phyloP scores from a whole-genome alignment of 2,113 vertebrate species.

The Sterrhoptilus dennistouni region DNA sequence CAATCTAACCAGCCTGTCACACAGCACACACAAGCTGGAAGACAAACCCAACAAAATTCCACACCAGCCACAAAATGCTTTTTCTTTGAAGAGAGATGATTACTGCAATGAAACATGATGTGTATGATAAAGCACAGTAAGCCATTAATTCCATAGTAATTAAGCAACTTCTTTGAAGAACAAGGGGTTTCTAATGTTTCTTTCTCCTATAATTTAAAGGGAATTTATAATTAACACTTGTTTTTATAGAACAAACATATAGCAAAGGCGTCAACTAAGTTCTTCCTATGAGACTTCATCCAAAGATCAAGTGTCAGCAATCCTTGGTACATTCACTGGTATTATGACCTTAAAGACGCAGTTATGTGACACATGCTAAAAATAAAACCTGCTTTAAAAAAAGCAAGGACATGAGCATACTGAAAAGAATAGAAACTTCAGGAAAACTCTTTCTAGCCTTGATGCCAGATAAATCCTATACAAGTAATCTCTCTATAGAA shows the following conservation, averaged over 20 bases:
- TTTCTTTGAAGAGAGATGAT: neutral
- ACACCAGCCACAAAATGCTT: neutral
- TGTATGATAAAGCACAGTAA: neutral
- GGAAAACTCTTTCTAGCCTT: neutral
- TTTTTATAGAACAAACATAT: neutral
- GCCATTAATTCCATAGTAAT: neutral
- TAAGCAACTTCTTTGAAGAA: neutral
- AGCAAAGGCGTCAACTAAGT: neutral
- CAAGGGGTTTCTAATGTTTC: neutral
- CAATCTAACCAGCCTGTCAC: neutral
- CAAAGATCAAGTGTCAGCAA: neutral
- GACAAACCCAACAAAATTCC: neutral
- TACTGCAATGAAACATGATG: neutral
- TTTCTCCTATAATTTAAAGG: neutral
- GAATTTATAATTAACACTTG: neutral
- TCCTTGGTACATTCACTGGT: neutral
- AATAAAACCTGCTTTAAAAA: conserved; percentile 19
- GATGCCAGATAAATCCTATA: neutral
- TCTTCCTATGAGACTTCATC: neutral
- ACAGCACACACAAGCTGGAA: rapidly evolving
- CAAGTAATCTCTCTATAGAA: conserved; percentile 46
- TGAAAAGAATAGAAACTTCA: conserved; percentile 14
- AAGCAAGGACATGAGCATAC: neutral
- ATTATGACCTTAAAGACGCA: neutral
- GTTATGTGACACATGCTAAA: neutral